phyloP scores from a whole-genome alignment of 2,888 invertebrate genomes.

The Philereme transversata region DNA sequence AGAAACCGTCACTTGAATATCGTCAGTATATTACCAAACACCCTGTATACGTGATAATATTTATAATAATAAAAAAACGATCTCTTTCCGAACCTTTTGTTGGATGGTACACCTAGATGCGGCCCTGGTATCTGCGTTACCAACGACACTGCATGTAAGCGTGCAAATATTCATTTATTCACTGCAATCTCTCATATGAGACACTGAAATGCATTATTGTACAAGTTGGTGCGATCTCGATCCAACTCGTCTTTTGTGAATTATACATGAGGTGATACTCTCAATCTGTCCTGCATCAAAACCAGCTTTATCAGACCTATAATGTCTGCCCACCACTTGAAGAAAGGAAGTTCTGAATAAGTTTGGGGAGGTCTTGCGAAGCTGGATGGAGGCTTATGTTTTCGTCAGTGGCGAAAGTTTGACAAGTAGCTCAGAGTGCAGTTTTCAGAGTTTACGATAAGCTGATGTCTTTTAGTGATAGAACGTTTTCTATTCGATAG shows the following conservation, averaged over 20 bases:
- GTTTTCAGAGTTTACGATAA: conserved; percentile 61
- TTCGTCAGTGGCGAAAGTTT: conserved; percentile 68
- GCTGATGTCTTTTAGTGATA: conserved; percentile 58
- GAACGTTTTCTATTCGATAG: conserved; percentile 58
- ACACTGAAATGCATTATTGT: conserved; percentile 43
- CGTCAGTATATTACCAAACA: too few species aligned
- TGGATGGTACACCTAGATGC: too few species aligned
- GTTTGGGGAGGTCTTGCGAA: conserved; percentile 36
- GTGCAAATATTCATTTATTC: conserved; percentile 69
- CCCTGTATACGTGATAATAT: too few species aligned
- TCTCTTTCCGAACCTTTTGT: too few species aligned
- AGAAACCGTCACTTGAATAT: too few species aligned
- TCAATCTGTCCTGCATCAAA: conserved; percentile 66
- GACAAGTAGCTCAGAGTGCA: conserved; percentile 71
- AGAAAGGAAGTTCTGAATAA: conserved; percentile 7
- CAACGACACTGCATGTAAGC: conserved; percentile 10
- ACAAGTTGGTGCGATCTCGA: conserved; percentile 54
- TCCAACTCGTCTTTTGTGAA: conserved; percentile 68
- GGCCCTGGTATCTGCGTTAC: neutral
- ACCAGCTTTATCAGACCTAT: conserved; percentile 53
- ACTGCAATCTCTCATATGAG: conserved; percentile 56
- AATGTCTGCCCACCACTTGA: conserved; percentile 4
- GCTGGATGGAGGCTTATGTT: conserved; percentile 58
- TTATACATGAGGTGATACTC: conserved; percentile 76
- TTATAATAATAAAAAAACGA: too few species aligned